Conservation (phyloP, 2,888 invertebrate species). For the Lycocerus yunnanus region DNA sequence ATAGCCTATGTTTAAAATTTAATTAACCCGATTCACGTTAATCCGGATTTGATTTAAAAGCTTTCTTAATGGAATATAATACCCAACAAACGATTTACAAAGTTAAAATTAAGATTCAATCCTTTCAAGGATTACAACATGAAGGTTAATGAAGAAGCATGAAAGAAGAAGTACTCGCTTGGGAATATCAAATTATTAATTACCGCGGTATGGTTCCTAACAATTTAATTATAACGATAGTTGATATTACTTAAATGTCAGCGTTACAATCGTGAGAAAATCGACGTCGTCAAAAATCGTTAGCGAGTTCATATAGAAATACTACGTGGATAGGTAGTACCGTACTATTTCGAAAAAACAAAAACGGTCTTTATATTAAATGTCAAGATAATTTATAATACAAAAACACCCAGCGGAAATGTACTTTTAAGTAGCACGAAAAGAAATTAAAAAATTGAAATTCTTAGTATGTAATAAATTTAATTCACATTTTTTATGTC, state of each 20-base stretch:
- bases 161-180: neutral
- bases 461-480: neutral
- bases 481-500: neutral
- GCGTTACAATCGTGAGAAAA: neutral
- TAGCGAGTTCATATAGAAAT: neutral
- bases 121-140: neutral
- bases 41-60: neutral
- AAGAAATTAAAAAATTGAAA: neutral
- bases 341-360: neutral
- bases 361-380: neutral
- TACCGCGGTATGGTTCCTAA: neutral
- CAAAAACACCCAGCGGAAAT: neutral
- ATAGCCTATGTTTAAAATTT: neutral
- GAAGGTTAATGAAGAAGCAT: neutral
- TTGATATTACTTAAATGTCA: neutral
- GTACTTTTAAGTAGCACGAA: neutral
- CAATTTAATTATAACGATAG: neutral
- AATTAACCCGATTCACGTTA: neutral
- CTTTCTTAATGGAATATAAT: neutral
- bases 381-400: neutral
- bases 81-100: neutral
- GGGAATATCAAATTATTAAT: neutral
- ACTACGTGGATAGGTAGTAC: neutral
- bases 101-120: neutral
- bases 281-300: neutral